A percentile compares a stretch with the other conserved stretches of the same genome.
Conservation (phyloP, 1,140 invertebrate genomes). For the Eulimnadia texana region DNA sequence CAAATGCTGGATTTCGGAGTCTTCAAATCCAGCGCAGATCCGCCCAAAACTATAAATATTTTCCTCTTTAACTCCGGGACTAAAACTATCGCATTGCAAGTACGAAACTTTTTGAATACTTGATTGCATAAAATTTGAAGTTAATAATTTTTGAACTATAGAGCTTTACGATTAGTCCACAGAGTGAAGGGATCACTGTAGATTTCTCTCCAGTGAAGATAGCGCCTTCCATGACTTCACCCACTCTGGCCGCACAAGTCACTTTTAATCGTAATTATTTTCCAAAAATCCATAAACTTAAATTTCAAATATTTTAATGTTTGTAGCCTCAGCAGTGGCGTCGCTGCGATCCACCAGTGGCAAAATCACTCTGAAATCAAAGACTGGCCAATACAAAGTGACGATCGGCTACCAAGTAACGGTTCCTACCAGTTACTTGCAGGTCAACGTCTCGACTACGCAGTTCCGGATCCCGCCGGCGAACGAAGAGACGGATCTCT, state of each 20-base stretch:
- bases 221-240: constrained; percentile 41
- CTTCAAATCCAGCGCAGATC: constrained; percentile 45
- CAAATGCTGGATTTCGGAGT: constrained; percentile 73
- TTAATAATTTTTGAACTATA: constrained; percentile 22
- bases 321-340: constrained; percentile 21
- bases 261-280: constrained; percentile 56
- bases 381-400: constrained; percentile 43
- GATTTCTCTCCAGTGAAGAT: constrained; percentile 45
- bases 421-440: constrained; percentile 10
- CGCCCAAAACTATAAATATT: constrained; percentile 45
- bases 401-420: constrained; percentile 10
- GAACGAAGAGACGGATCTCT: background rate
- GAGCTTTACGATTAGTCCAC: constrained; percentile 41
- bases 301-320: background rate
- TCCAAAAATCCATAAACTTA: background rate
- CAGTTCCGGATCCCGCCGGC: background rate
- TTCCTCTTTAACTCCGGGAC: constrained; percentile 54
- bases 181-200: constrained; percentile 42
- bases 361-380: constrained; percentile 50
- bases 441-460: constrained; percentile 4
- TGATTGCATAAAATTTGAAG: constrained; percentile 6
- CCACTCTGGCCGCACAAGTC: constrained; percentile 49
- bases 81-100: constrained; percentile 51
- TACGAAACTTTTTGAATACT: too few relatives aligned
- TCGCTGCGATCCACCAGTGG: constrained; percentile 36